Percentiles rank a stretch among this genome's conserved stretches.
Evolutionary conservation across 1,140 invertebrate species (phyloP).

Genomic region (Meloidogyne hapla): DNA sequence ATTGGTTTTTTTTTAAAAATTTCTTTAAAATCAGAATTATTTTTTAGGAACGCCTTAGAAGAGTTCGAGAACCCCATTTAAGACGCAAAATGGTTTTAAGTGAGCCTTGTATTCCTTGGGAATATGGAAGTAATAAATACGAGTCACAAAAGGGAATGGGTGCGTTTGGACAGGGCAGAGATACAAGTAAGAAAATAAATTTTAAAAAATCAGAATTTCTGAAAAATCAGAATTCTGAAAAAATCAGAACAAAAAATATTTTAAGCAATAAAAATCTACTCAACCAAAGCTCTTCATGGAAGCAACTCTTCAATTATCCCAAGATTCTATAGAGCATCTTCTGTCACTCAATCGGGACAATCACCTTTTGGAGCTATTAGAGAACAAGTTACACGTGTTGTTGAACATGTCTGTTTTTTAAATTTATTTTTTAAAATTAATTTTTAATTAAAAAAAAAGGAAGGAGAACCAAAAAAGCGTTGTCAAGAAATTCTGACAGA

Average conservation of each 20-base stretch:
- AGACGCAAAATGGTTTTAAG: slow-evolving; percentile 21
- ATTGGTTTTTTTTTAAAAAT: no score
- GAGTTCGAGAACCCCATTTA: slow-evolving; percentile 21
- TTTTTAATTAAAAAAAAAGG: slow-evolving; percentile 16
- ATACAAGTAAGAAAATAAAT: slow-evolving; percentile 10
- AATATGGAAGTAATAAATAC: slow-evolving; percentile 27
- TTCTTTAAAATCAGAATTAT: no score
- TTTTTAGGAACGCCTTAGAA: slow-evolving; percentile 16
- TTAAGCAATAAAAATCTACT: slow-evolving; percentile 19
- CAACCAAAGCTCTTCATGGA: neutral
- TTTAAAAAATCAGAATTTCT: neutral
- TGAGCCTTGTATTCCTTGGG: slow-evolving; percentile 24
- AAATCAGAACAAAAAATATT: no score
- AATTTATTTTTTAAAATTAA: neutral
- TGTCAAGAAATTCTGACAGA: slow-evolving; percentile 39
- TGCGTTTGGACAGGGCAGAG: slow-evolving; percentile 12
- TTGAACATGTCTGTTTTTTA: slow-evolving; percentile 43
- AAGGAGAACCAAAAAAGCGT: slow-evolving; percentile 39
- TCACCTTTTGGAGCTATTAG: slow-evolving; percentile 46
- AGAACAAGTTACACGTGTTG: slow-evolving; percentile 37
- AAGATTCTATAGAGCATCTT: neutral
- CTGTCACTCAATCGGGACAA: slow-evolving; percentile 37
- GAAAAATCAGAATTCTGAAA: neutral
- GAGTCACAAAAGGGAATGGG: slow-evolving; percentile 19
- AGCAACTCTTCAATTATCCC: slow-evolving; percentile 11